Conservation (phyloP, 2,888 invertebrate species). For the Asteroscopus sphinx region DNA sequence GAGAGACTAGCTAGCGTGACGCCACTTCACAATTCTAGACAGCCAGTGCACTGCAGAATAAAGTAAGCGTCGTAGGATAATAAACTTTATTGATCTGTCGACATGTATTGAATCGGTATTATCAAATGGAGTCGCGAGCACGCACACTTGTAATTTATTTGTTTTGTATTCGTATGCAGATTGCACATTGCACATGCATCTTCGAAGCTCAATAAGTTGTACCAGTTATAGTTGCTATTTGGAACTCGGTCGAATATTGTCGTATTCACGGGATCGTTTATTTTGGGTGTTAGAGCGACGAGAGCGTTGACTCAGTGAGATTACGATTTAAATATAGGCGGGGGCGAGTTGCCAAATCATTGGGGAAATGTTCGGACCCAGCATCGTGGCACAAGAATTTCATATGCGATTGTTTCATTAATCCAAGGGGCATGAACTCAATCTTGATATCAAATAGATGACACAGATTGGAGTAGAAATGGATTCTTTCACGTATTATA, state of each 20-base stretch:
- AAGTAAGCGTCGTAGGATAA: not conserved
- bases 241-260: constrained; percentile 77
- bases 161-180: constrained; percentile 9
- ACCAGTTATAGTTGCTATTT: constrained; percentile 70
- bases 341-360: constrained; percentile 88
- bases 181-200: constrained; percentile 26
- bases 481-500: constrained; percentile 11
- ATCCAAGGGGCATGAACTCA: constrained; percentile 48
- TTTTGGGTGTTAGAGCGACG: constrained; percentile 81
- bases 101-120: constrained; percentile 1
- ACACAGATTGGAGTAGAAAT: constrained; percentile 15
- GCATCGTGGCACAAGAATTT: constrained; percentile 69
- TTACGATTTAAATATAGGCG: constrained; percentile 89
- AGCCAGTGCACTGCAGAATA: constrained; percentile 1
- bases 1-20: constrained; percentile 4
- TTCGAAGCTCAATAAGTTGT: constrained; percentile 26
- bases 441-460: constrained; percentile 37
- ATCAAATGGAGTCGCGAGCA: constrained; percentile 3
- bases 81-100: constrained; percentile 12
- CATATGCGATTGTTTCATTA: constrained; percentile 74
- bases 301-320: constrained; percentile 89
- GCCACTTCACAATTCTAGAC: constrained; percentile 9
- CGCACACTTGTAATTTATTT: not conserved
- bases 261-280: constrained; percentile 80
- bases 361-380: constrained; percentile 79